Base-by-base conservation (phyloP, 2,888 invertebrate genomes). In the Horisme vitalbata region DNA sequence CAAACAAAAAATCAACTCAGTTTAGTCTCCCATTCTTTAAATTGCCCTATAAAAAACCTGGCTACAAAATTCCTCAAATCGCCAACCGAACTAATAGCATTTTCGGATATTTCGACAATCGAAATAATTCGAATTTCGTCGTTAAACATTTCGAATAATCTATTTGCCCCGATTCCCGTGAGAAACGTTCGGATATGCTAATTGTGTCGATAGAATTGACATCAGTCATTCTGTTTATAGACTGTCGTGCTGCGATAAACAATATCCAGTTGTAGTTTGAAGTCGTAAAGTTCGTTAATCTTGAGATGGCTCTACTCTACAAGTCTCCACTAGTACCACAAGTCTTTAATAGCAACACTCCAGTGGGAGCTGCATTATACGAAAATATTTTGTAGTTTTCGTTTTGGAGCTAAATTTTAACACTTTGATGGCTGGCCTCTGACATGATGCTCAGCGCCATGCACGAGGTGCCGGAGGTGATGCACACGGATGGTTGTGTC, bases 111-210 rank as follows among this genome's bases (percentile, higher is more conserved):
- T 52, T 50, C 28, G 24, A 47, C 53, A 45, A 57, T 54, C 45
- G 38, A 63, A 70, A 68, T 67, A 55, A 45, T 48, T 53, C 33
- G 41, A 52, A 60, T 52, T n/a, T 39, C 46, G 35, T 46, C 26
- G 28, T 41, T 46, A 47, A 52, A 52, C 43, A 58, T 63, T 50
- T 58, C 53, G 59, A 63, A 68, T 52, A 26, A 28, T 31, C 41
- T 45, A 49, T 48, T 24, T 24, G 37, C 50, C 45, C 44, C 48
- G 58, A 54, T 73, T 73, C 71, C 71, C 72, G 66, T 73, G 72
- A 67, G 72, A 73, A 72, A 63, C 43, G 47, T 53, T 61, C 52
- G 50, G 58, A 60, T 63, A 65, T 63, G 63, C 59, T 59, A 63
- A 63, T 63, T 55, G 39, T 56, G 52, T 56, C 45, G 52, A 54